Conservation (phyloP, 2,797 vertebrate species). For the Schizopygopsis pylzovi region DNA sequence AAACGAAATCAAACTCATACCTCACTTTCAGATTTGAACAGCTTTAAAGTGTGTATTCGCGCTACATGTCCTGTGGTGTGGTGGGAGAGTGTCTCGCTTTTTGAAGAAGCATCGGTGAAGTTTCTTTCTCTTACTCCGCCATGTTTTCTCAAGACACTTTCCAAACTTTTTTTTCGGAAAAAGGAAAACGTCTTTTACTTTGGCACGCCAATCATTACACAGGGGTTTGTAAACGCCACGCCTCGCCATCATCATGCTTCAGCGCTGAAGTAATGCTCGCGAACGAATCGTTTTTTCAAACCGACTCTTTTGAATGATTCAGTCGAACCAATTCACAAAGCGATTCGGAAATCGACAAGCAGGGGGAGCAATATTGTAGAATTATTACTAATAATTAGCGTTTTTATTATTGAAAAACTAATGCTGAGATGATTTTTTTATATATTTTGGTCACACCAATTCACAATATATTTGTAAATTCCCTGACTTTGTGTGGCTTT, state of each 20-base stretch:
- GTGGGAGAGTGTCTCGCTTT: neutral
- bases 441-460: neutral
- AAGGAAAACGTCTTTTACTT: neutral
- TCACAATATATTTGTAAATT: neutral
- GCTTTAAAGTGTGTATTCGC: neutral
- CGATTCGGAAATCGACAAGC: no score
- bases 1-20: conserved; percentile 24
- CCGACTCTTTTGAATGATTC: neutral
- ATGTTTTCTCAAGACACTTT: conserved; percentile 55
- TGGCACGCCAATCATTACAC: conserved; percentile 39
- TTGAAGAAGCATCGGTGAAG: neutral
- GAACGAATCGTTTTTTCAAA: neutral
- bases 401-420: neutral
- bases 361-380: neutral
- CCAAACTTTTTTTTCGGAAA: neutral
- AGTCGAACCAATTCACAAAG: neutral
- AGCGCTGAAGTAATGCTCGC: neutral
- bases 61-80: conserved; percentile 1
- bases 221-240: conserved; percentile 30
- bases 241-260: neutral
- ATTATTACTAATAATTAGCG: neutral
- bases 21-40: conserved; percentile 25
- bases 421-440: neutral
- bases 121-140: conserved; percentile 40
- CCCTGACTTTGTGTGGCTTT: neutral